Percentiles rank a stretch among this genome's conserved stretches.
These are phyloP conservation scores for Megaleporinus macrocephalus DNA, from an alignment of 2,113 vertebrate genomes.

Conservation along the genomic window DNA sequence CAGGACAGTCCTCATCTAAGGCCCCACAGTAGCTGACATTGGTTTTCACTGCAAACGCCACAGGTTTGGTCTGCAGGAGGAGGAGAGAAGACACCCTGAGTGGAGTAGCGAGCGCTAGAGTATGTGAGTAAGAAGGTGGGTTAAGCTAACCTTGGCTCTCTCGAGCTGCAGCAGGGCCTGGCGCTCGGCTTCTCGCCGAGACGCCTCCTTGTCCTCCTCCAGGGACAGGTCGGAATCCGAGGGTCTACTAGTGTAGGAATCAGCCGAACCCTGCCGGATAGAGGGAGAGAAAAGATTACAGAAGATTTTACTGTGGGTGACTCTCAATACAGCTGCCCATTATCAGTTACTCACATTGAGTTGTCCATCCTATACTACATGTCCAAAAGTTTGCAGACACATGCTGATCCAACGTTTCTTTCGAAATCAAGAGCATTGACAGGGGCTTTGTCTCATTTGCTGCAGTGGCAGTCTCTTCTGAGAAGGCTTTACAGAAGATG, in stretches of 20 bases:
- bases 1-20: slow-evolving; percentile 87
- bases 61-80: slow-evolving; percentile 85
- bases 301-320: too few relatives aligned
- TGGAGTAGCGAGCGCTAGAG: neutral
- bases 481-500: too few relatives aligned
- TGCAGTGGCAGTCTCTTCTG: too few relatives aligned
- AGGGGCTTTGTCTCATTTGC: too few relatives aligned
- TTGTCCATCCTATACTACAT: too few relatives aligned
- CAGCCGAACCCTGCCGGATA: slow-evolving; percentile 87
- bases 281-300: neutral
- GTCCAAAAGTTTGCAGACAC: too few relatives aligned
- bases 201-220: slow-evolving; percentile 95
- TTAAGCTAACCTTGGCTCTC: slow-evolving; percentile 86
- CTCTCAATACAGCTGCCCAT: too few relatives aligned
- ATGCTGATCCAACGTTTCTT: too few relatives aligned
- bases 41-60: slow-evolving; percentile 94
- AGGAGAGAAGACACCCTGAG: neutral
- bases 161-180: slow-evolving; percentile 95
- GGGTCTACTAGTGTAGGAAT: slow-evolving; percentile 96
- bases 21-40: slow-evolving; percentile 94
- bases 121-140: neutral
- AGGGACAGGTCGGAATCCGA: slow-evolving; percentile 96
- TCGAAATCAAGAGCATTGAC: too few relatives aligned
- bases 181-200: slow-evolving; percentile 94
- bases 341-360: too few relatives aligned